phyloP scores from a whole-genome alignment of 2,113 vertebrate genomes.

The Vombatus ursinus region DNA sequence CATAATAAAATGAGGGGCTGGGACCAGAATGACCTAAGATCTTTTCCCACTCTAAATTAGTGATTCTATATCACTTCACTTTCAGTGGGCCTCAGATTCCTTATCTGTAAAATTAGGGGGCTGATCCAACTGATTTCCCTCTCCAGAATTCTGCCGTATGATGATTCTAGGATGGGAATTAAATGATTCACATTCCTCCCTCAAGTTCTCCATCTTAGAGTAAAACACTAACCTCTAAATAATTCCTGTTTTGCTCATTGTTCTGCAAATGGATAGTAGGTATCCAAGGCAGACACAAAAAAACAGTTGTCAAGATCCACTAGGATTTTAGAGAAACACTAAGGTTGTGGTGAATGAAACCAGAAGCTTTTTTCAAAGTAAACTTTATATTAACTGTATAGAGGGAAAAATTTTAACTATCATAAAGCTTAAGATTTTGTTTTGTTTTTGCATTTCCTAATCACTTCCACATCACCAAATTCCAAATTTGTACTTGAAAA shows the following conservation, averaged over 20 bases:
- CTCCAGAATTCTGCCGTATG: slow-evolving; percentile 66
- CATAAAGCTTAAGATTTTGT: slow-evolving; percentile 40
- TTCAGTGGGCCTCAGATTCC: not conserved
- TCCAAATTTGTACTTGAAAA: slow-evolving; percentile 73
- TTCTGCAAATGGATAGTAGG: slow-evolving; percentile 78
- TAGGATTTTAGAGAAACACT: slow-evolving; percentile 76
- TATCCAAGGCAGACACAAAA: slow-evolving; percentile 63
- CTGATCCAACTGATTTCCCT: slow-evolving; percentile 62
- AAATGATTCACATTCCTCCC: slow-evolving; percentile 18
- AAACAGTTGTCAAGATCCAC: slow-evolving; percentile 68
- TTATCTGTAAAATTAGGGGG: not conserved
- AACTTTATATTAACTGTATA: slow-evolving; percentile 55
- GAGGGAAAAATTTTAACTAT: slow-evolving; percentile 45
- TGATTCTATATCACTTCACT: not conserved
- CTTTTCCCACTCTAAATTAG: not conserved
- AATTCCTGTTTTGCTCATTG: slow-evolving; percentile 61
- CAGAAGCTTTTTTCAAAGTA: slow-evolving; percentile 21
- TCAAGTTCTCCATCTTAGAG: slow-evolving; percentile 71
- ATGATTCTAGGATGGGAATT: slow-evolving; percentile 71
- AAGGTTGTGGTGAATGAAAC: slow-evolving; percentile 69
- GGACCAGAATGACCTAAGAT: not conserved
- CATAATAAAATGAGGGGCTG: not conserved
- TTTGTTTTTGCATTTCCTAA: slow-evolving; percentile 48
- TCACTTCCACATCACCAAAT: slow-evolving; percentile 53
- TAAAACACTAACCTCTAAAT: slow-evolving; percentile 77